These are phyloP conservation scores for Podabrus alpinus DNA, from an alignment of 2,888 invertebrate genomes.

Conservation along the genomic window DNA sequence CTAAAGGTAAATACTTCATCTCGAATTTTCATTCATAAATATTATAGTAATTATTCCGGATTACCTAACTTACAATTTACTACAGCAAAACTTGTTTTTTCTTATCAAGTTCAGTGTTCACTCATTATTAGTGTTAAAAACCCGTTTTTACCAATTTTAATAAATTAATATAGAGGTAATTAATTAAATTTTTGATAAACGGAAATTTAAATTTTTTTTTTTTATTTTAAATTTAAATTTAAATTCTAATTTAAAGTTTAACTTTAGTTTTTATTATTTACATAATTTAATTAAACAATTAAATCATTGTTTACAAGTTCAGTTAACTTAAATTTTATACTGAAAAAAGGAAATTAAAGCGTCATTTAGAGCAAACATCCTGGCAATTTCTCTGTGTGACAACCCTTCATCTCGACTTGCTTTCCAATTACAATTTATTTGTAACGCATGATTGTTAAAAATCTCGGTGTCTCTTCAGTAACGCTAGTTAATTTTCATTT, in stretches of 20 bases:
- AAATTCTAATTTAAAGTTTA: too few relatives aligned
- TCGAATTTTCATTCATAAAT: not conserved
- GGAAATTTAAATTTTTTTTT: too few relatives aligned
- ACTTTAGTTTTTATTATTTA: too few relatives aligned
- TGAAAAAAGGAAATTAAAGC: too few relatives aligned
- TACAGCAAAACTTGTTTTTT: not conserved
- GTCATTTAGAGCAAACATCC: not conserved
- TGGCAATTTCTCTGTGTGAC: not conserved
- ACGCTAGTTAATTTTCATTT: not conserved
- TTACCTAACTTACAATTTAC: not conserved
- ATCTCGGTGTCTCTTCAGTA: not conserved
- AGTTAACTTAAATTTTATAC: too few relatives aligned
- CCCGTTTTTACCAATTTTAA: not conserved
- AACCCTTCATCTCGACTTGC: not conserved
- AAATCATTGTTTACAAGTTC: too few relatives aligned
- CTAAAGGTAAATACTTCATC: not conserved
- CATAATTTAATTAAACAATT: too few relatives aligned
- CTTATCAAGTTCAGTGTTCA: not conserved
- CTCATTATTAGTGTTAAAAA: not conserved
- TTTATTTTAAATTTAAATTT: too few relatives aligned
- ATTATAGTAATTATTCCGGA: not conserved
- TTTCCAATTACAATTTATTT: not conserved
- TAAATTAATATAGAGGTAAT: not conserved
- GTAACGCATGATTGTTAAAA: not conserved
- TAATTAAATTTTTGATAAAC: not conserved